Base-by-base conservation (phyloP, 1,140 invertebrate genomes). In the Zaprionus nigranus region DNA sequence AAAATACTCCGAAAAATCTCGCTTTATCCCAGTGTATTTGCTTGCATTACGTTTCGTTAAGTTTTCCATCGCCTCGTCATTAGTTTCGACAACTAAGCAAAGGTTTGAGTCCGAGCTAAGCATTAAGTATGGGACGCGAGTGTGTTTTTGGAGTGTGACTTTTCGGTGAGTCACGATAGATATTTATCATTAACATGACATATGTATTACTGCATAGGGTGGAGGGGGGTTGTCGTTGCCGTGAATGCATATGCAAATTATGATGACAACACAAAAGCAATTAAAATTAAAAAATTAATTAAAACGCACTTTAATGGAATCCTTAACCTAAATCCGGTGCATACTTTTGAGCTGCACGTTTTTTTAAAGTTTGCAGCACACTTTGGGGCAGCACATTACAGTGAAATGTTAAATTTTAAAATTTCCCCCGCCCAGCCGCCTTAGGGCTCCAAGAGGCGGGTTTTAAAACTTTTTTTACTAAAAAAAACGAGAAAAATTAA, bases 51-150 rank as follows among this genome's bases (percentile, higher is more conserved):
- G 4, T 51, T 59, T 49, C 5, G 40, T 40, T 59, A 17, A 46
- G 40, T 46, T 46, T 46, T 2, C 17, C 56, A 30, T 15, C 28
- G 63, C 40, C 34, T 5, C 12, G 2, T 15, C 36, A 62, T 57
- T 62, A 22, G 2, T 1, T 22, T 59, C 24, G 28, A 38, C 34
- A 60, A 1, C 20, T 17, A 17, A 12, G 20, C 9, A 22, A 28
- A n/a, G 74, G 74, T 76, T 72, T 60, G 54, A 11, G 67, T 71
- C 67, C 17, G 0, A n/a, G 67, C 73, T 75, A 51, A 24, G 1
- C 1, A 15, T 11, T 63, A 15, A 5, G 59, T 34, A 58, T 56
- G 69, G 67, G 51, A 22, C 68, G 34, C 60, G 7, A 22, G 4
- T 24, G 26, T 34, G 5, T 38, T 68, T 17, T 17, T 36, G n/a